These are phyloP conservation scores for Cyclina sinensis DNA, from an alignment of 1,140 invertebrate species.

Conservation along the genomic window DNA sequence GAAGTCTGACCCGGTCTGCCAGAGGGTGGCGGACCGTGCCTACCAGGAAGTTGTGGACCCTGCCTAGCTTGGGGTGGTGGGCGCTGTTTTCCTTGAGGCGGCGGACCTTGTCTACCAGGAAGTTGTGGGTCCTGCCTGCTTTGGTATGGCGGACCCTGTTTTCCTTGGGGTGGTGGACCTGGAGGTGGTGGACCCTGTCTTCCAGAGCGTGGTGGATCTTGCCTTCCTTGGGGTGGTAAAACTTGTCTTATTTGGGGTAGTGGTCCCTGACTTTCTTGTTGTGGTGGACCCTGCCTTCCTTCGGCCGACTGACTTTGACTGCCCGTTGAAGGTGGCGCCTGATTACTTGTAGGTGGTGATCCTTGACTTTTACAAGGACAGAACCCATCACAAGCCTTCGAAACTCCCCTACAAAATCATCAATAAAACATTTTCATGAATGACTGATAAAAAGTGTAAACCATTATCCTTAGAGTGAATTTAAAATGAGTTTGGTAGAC, in stretches of 20 bases:
- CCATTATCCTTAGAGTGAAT: too few relatives aligned
- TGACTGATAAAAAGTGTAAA: too few relatives aligned
- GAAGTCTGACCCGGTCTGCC: neutral
- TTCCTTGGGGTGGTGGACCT: neutral
- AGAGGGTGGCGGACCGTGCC: neutral
- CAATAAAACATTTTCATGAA: too few relatives aligned
- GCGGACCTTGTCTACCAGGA: neutral
- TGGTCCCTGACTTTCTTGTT: too few relatives aligned
- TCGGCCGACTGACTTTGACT: too few relatives aligned
- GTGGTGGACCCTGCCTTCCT: too few relatives aligned
- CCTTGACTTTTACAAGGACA: constrained; percentile 21
- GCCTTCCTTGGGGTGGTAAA: neutral
- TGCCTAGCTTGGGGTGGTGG: neutral
- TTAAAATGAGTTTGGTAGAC: too few relatives aligned
- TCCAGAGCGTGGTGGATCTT: neutral
- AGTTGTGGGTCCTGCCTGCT: neutral
- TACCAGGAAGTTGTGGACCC: neutral
- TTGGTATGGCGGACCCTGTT: neutral
- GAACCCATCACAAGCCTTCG: constrained; percentile 49
- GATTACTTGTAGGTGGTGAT: neutral
- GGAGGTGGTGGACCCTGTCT: neutral
- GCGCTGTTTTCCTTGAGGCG: neutral
- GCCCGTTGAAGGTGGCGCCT: neutral
- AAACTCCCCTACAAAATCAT: constrained; percentile 21
- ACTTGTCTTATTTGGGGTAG: too few relatives aligned